A percentile compares a stretch with the other conserved stretches of the same genome.
phyloP scores from a whole-genome alignment of 2,797 vertebrate species.

The Peromyscus melanophrys region DNA sequence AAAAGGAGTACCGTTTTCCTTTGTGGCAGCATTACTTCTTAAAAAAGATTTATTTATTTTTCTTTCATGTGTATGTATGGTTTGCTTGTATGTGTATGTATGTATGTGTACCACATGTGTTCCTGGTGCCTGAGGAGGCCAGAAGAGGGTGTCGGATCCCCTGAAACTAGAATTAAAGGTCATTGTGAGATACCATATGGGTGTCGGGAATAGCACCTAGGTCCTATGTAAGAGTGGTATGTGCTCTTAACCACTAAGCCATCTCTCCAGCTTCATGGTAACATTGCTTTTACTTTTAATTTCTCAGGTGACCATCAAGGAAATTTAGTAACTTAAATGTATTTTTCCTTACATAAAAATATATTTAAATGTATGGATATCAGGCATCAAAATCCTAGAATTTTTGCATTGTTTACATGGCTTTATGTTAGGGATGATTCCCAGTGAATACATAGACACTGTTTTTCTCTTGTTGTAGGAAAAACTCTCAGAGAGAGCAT shows the following conservation, averaged over 20 bases:
- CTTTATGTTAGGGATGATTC: not conserved
- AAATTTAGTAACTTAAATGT: not conserved
- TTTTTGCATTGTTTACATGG: not conserved
- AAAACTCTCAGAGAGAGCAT: not conserved
- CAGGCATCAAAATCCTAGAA: not conserved
- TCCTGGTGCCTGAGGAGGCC: not conserved
- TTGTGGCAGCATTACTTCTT: not conserved
- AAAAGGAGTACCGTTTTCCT: not conserved
- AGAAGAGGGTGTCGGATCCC: not conserved
- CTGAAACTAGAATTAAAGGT: not conserved
- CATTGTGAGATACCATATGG: not conserved
- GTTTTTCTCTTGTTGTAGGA: not conserved
- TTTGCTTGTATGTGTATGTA: not conserved
- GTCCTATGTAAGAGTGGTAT: not conserved
- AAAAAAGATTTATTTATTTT: not conserved
- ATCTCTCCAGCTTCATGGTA: not conserved
- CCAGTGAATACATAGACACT: not conserved
- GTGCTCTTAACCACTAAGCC: not conserved
- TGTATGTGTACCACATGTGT: not conserved
- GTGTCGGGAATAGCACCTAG: not conserved
- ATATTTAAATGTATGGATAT: not conserved
- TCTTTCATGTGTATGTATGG: not conserved
- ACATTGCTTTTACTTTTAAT: not conserved
- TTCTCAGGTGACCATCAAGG: not conserved
- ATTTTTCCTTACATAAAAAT: not conserved